Evolutionary conservation across 2,113 vertebrate genomes (phyloP), one percentile per base, ranked within the genome.

Genomic region (Pachyramphus minor): DNA sequence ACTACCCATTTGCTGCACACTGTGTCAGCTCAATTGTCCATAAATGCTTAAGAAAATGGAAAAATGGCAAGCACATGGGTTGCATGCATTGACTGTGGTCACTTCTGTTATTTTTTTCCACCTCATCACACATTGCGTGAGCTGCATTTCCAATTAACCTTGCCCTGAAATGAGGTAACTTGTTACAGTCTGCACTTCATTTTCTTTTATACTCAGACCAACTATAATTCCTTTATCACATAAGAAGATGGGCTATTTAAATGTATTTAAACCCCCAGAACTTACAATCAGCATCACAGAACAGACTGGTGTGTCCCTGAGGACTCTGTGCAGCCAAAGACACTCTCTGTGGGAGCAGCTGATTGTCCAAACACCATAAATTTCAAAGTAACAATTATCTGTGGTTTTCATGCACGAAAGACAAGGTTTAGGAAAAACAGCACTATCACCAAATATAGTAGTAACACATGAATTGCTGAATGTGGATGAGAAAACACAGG

Each of bases 11-110:
- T 93, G 33, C 50, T 63, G 47, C 78, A 93, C 59, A 67, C 50
- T 67, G 62, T 79, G 55, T 63, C 87, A 92, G 78, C 67, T 95
- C 79, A 93, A 22, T 81, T 90, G 87, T 35, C 82, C 82, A 89
- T 69, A 93, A 94, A 83, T 59, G 63, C 39, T 88, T 84, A 93
- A 63, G 82, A 93, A 95, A 94, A 96, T 55, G 62, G 84, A 59
- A 94, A 93, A 93, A 93, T 17, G 39, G 50, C 77, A 93, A 85
- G 60, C 21, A 28, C n/a, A 9, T 41, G 71, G 87, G 55, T 47
- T 91, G 55, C 24, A 44, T 19, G 22, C 85, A 67, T 23, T 59
- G 63, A 84, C 59, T 52, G 53, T 77, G 68, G 93, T 95, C 75
- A 95, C 72, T 93, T 73, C 49, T 82, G 81, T 25, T 75, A 35